These are phyloP conservation scores for Xiphophorus couchianus DNA, from an alignment of 2,113 vertebrate species.

Conservation along the genomic window DNA sequence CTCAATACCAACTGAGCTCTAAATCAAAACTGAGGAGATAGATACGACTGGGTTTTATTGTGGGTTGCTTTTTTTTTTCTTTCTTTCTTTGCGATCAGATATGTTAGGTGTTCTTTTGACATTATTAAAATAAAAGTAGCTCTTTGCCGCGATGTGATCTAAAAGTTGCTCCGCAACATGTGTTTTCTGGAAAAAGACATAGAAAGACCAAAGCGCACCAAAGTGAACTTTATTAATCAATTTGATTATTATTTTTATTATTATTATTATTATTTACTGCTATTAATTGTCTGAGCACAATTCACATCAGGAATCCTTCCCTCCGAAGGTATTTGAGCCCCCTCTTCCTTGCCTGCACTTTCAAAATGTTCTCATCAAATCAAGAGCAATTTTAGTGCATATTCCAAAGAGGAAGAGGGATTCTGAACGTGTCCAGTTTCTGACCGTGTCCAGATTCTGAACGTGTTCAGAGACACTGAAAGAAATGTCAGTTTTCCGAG, in stretches of 20 bases:
- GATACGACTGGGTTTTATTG: slow-evolving; percentile 35
- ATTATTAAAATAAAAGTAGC: slow-evolving; percentile 70
- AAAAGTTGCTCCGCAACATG: slow-evolving; percentile 67
- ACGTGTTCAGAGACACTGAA: slow-evolving; percentile 31
- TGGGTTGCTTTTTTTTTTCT: slow-evolving; percentile 23
- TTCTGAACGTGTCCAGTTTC: slow-evolving; percentile 62
- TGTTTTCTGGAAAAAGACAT: slow-evolving; percentile 38
- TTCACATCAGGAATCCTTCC: background rate
- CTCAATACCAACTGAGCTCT: slow-evolving; percentile 27
- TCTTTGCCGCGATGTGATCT: slow-evolving; percentile 45
- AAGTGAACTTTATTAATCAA: too few species aligned
- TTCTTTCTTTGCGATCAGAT: slow-evolving; percentile 39
- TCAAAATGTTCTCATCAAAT: slow-evolving; percentile 90
- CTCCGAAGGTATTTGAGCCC: slow-evolving; percentile 15
- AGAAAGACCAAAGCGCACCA: too few species aligned
- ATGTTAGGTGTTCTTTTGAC: slow-evolving; percentile 50
- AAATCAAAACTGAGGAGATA: slow-evolving; percentile 54
- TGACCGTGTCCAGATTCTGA: slow-evolving; percentile 11
- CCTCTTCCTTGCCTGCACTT: slow-evolving; percentile 55
- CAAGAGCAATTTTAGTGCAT: slow-evolving; percentile 81
- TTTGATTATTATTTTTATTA: too few species aligned
- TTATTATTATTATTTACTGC: background rate
- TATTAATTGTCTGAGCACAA: background rate
- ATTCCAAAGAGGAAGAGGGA: slow-evolving; percentile 73
- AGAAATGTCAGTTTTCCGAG: slow-evolving; percentile 2